Percentiles rank a stretch among this genome's conserved stretches.
These are phyloP conservation scores for Euwallacea fornicatus DNA, from an alignment of 1,140 invertebrate species.

Conservation along the genomic window DNA sequence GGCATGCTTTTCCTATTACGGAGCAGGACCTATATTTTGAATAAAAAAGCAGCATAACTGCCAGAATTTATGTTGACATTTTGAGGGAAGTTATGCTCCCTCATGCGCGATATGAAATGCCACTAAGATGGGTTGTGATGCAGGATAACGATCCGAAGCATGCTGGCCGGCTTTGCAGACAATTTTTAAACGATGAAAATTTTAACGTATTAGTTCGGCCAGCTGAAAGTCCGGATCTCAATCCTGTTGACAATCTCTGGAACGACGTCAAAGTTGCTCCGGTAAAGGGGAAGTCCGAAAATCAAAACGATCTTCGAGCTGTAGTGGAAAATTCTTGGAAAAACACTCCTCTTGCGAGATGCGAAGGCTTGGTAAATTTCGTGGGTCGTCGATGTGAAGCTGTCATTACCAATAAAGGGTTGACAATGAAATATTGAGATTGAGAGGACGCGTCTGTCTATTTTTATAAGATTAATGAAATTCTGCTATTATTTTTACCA, in stretches of 20 bases:
- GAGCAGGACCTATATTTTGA: conserved; percentile 7
- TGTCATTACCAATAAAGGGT: conserved; percentile 7
- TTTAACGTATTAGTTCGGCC: background rate
- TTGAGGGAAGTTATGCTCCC: conserved; percentile 32
- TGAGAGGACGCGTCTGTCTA: background rate
- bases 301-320: conserved; percentile 1
- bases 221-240: conserved; percentile 3
- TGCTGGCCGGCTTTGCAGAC: conserved; percentile 5
- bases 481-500: background rate
- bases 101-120: conserved; percentile 41
- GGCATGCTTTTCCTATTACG: conserved; percentile 13
- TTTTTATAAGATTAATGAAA: conserved; percentile 1
- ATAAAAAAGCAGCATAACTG: conserved; percentile 6
- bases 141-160: conserved; percentile 53
- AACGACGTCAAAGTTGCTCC: background rate
- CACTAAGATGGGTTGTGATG: conserved; percentile 43
- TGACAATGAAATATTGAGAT: background rate
- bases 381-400: background rate
- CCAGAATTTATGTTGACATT: conserved; percentile 5
- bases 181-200: conserved; percentile 3
- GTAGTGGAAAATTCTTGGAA: background rate
- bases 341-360: background rate
- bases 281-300: background rate
- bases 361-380: background rate
- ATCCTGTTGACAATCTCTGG: background rate